A percentile compares a stretch with the other conserved stretches of the same genome.
Conservation (phyloP, 2,888 invertebrate genomes). For the Spisula subtruncata region DNA sequence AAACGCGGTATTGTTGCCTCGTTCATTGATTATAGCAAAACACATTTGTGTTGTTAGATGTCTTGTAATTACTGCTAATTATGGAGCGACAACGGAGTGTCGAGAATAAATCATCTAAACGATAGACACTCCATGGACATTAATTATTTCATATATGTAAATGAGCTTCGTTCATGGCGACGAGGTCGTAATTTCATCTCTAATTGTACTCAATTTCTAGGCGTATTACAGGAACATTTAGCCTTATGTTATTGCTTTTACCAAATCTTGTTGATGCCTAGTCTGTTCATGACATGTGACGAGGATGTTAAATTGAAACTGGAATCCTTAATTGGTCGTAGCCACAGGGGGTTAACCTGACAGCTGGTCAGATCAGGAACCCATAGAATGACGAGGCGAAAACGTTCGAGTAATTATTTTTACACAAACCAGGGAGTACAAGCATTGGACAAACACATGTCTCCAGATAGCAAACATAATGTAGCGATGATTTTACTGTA, state of each 20-base stretch:
- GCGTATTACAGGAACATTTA: background rate
- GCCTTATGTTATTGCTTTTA: background rate
- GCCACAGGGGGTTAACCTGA: constrained; percentile 27
- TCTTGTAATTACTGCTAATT: constrained; percentile 13
- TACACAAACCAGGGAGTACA: background rate
- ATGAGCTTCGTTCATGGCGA: background rate
- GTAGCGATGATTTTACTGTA: background rate
- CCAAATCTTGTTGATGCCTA: background rate
- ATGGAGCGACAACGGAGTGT: background rate
- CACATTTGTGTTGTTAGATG: background rate
- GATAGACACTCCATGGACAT: background rate
- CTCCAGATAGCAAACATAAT: background rate
- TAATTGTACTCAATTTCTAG: background rate
- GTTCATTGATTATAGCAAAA: background rate
- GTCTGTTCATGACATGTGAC: constrained; percentile 33
- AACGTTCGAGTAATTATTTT: constrained; percentile 1
- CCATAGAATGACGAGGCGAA: too few relatives aligned
- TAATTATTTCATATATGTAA: background rate
- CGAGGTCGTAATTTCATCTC: background rate
- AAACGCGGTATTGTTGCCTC: background rate
- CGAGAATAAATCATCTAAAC: background rate
- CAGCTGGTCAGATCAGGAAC: too few relatives aligned
- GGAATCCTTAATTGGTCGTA: constrained; percentile 20
- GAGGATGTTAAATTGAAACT: constrained; percentile 39
- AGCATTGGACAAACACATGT: background rate